Evolutionary conservation across 2,113 vertebrate species (phyloP).

Genomic region (Pontoporia blainvillei): DNA sequence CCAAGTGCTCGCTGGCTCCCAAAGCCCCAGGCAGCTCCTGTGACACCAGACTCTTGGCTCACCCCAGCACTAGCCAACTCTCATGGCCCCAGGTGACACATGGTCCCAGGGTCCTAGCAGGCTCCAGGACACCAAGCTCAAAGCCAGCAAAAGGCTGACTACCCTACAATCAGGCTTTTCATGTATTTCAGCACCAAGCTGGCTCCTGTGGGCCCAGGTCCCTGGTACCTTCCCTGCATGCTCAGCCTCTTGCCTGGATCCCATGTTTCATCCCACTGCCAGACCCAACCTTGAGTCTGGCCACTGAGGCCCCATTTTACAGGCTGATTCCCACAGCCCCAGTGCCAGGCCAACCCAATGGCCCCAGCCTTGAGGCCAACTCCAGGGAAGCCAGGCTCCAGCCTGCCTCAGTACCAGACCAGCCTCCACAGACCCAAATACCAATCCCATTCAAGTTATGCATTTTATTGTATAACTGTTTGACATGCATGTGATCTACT

Average conservation of each 20-base stretch:
- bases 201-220: not conserved
- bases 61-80: not conserved
- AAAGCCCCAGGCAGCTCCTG: no score
- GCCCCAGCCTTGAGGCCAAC: fast-evolving
- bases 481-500: not conserved
- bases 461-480: not conserved
- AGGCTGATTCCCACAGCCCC: fast-evolving
- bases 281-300: not conserved
- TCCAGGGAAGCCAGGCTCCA: not conserved
- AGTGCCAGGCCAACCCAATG: not conserved
- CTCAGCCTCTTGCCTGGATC: not conserved
- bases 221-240: not conserved
- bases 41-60: not conserved
- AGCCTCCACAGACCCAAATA: not conserved
- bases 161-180: not conserved
- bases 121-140: not conserved
- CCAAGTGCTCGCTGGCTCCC: no score
- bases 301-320: not conserved
- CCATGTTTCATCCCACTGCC: not conserved
- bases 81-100: not conserved
- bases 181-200: no score
- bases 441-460: not conserved
- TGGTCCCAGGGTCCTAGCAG: not conserved
- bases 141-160: not conserved
- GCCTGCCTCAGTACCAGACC: not conserved